These are phyloP conservation scores for Cinclus cinclus DNA, from an alignment of 2,113 vertebrate species.

Conservation along the genomic window DNA sequence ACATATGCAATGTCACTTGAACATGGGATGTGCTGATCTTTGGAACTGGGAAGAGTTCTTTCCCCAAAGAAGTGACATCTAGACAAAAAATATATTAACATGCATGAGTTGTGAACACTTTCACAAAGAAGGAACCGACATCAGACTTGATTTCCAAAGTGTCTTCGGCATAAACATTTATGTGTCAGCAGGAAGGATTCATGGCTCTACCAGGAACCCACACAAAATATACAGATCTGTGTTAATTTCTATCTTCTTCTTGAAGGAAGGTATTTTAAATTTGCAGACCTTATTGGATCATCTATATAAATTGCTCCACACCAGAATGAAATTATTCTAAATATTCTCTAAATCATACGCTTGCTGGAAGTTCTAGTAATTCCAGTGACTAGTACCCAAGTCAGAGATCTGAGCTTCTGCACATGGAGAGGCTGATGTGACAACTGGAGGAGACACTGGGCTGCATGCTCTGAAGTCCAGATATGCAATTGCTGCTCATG, in stretches of 20 bases:
- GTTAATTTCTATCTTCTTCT: background rate
- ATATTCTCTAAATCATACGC: background rate
- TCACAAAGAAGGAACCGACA: background rate
- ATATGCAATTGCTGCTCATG: accelerated
- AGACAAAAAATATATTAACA: background rate
- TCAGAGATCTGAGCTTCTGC: background rate
- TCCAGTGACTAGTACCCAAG: background rate
- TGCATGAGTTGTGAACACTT: background rate
- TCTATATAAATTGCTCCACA: background rate
- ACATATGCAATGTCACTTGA: background rate
- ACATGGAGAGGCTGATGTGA: background rate
- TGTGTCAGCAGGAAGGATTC: background rate
- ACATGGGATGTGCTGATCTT: background rate
- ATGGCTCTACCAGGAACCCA: background rate
- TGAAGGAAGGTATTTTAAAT: background rate
- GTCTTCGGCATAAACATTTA: background rate
- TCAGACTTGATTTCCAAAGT: background rate
- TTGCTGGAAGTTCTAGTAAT: background rate
- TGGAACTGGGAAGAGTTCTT: background rate
- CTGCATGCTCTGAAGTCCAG: background rate
- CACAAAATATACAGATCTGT: background rate
- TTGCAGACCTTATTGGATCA: background rate
- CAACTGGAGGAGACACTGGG: background rate
- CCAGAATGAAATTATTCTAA: background rate
- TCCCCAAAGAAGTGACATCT: background rate